Base-by-base conservation (phyloP, 2,888 invertebrate species). In the Colostygia pectinataria region DNA sequence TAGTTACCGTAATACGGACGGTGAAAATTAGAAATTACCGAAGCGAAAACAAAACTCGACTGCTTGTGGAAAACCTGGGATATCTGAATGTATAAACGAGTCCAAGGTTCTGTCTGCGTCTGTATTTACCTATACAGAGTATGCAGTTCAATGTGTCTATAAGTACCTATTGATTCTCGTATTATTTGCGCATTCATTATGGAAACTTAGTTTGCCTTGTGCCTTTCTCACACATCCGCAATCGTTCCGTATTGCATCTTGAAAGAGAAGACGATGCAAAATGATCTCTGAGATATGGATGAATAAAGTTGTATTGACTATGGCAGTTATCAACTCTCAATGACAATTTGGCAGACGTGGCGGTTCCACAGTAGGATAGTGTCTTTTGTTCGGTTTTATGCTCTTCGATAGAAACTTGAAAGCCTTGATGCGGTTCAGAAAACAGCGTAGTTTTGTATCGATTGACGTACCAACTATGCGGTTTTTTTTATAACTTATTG, bases 1-100 rank as follows among this genome's bases (percentile, higher is more conserved):
- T 75, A 68, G 70, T 65, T 66, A 69, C 74, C 63, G 71, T 74
- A 74, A 69, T 71, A 68, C 65, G 47, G 64, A 69, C 77, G 72
- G 82, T 74, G 82, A 76, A 82, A 80, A 78, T 80, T 74, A 80
- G 80, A 81, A 82, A 83, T 75, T 71, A 71, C 55, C 24, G 46
- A 29, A 28, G 59, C 59, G 52, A 57, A 55, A 55, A 55, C 59
- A 53, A 57, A 55, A 60, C 45, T 55, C 45, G 2, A 31, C 45
- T 8, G 36, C 38, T 54, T 32, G 51, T 51, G 50, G 40, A 44
- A 55, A 55, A 51, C 50, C 32, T 29, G 29, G 39, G 32, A 42
- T 52, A 33, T 33, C 39, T 43, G 32, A 45, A 42, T 42, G 28
- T 32, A 37, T 42, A 34, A 52, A 46, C 34, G 37, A 46, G 46